Base-by-base conservation (phyloP, 2,888 invertebrate genomes). In the Sarcophaga variegata region DNA sequence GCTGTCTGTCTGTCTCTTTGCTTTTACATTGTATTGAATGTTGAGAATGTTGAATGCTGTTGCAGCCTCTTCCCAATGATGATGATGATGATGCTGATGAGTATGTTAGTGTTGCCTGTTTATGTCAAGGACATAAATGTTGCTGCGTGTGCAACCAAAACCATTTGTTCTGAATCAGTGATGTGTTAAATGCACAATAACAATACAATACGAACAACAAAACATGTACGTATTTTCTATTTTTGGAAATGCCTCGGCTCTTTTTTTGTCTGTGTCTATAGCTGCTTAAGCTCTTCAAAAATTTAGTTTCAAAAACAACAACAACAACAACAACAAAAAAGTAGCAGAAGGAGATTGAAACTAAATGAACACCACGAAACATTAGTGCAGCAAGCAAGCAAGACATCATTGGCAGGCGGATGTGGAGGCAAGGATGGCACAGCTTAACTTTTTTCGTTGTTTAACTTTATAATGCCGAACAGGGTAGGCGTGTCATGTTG, bases 101-200 rank as follows among this genome's bases (percentile, higher is more conserved):
- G 17, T n/a, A 47, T 69, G 25, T 25, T 14, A 22, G 27, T 81
- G 70, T 78, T 70, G 82, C 67, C 49, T 85, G 82, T 80, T 83
- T 86, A 77, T 86, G 83, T 86, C 86, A 86, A 86, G 86, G 86
- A 77, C 86, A 86, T 83, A 81, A 86, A 80, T 83, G 37, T 37
- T 37, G 79, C 67, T 76, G 86, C 69, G 77, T 83, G 22, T 75
- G 60, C 69, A 74, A 74, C 60, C 75, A 76, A 63, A 76, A 76
- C 71, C 71, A 70, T 82, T 86, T 86, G 72, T 80, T 79, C 76
- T 63, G 80, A 86, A 74, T 59, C 77, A 76, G 67, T 83, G 80
- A 86, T 80, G 86, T 81, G 86, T 86, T 59, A 86, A 86, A 86
- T 86, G 79, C 86, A 86, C 83, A 83, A 60, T 72, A 86, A 86